A percentile compares a stretch with the other conserved stretches of the same genome.
Evolutionary conservation across 1,140 invertebrate species (phyloP).

Genomic region (Popillia japonica): DNA sequence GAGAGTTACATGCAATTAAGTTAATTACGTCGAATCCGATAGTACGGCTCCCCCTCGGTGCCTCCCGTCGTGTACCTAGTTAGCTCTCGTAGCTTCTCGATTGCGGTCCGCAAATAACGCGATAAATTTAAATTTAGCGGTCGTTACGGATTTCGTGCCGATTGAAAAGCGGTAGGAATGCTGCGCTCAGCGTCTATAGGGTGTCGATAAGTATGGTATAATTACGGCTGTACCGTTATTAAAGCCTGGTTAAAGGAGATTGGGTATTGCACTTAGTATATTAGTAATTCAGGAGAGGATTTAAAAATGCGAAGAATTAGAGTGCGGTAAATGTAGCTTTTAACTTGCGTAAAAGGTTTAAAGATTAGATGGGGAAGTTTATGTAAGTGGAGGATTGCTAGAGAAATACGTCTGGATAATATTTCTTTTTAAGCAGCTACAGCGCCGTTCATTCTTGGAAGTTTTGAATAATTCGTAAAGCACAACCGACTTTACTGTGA

Average conservation of each 20-base stretch:
- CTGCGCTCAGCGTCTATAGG: neutral
- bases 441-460: too few species aligned
- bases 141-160: neutral
- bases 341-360: too few species aligned
- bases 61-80: neutral
- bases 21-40: neutral
- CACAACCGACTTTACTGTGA: too few species aligned
- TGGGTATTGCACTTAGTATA: neutral
- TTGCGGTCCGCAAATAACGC: neutral
- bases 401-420: too few species aligned
- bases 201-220: neutral
- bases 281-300: neutral
- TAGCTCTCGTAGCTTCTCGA: neutral
- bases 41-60: neutral
- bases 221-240: neutral
- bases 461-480: too few species aligned
- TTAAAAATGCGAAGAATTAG: neutral
- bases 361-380: too few species aligned
- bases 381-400: too few species aligned
- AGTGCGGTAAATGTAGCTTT: too few species aligned
- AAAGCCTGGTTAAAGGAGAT: neutral
- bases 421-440: too few species aligned
- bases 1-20: constrained; percentile 14
- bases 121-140: constrained; percentile 16
- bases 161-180: constrained; percentile 1